These are phyloP conservation scores for Eulithis prunata DNA, from an alignment of 2,888 invertebrate species.

Conservation along the genomic window DNA sequence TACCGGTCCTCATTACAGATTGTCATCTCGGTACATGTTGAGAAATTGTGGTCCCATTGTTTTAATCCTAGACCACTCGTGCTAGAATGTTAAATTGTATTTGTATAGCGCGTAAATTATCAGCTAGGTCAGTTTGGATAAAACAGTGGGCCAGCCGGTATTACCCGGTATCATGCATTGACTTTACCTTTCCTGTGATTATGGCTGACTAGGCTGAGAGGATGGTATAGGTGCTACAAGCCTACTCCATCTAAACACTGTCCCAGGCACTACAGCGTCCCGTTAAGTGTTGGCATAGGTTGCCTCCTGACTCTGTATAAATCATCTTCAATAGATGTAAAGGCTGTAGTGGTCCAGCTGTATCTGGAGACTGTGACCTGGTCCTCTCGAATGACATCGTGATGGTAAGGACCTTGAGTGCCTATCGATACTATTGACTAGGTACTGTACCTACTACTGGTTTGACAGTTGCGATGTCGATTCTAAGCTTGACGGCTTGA, in stretches of 20 bases:
- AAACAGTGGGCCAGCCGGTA: no score
- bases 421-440: conserved; percentile 12
- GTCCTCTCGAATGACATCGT: conserved; percentile 35
- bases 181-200: no score
- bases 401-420: conserved; percentile 24
- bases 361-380: background rate
- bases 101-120: background rate
- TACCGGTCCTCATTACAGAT: no score
- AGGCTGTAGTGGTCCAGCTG: conserved; percentile 11
- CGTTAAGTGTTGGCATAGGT: no score
- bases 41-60: conserved; percentile 31
- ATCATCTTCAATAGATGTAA: background rate
- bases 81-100: conserved; percentile 16
- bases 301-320: no score
- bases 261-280: no score
- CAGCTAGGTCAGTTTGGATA: conserved; percentile 1
- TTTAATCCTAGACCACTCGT: conserved; percentile 26
- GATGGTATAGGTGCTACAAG: no score
- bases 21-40: background rate
- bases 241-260: no score
- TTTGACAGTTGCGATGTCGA: conserved; percentile 16
- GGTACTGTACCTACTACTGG: background rate
- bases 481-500: background rate
- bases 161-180: no score
- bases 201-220: no score